These are phyloP conservation scores for Microcebus lehilahytsara DNA, from an alignment of 2,113 vertebrate genomes.

Conservation along the genomic window DNA sequence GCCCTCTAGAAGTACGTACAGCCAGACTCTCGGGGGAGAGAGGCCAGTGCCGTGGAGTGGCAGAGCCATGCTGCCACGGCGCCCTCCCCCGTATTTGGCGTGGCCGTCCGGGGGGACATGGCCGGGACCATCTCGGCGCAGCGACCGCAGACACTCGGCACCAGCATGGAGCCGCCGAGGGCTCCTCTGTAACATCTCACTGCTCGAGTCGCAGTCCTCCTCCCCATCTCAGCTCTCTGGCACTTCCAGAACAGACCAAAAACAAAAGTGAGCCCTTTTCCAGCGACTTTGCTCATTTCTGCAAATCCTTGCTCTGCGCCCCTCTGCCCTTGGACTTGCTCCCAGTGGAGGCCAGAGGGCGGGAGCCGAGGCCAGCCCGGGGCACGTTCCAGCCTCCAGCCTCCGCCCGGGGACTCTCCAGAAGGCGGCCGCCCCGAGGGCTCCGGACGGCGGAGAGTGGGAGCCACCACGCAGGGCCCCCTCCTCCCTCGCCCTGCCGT, in stretches of 20 bases:
- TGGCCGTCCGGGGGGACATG: rapidly evolving
- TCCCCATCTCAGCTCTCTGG: not conserved
- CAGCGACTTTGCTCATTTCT: not conserved
- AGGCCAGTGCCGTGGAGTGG: too few species aligned
- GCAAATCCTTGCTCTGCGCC: not conserved
- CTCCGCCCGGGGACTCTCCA: not conserved
- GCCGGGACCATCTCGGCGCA: rapidly evolving
- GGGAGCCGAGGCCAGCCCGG: not conserved
- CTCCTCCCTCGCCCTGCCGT: too few species aligned
- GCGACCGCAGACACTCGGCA: not conserved
- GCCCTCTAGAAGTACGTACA: rapidly evolving
- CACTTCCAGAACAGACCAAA: not conserved
- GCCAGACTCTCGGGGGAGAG: not conserved
- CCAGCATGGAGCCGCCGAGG: rapidly evolving
- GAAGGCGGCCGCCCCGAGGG: not conserved
- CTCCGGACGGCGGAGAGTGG: not conserved
- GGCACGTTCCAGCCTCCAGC: not conserved
- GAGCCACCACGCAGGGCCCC: not conserved
- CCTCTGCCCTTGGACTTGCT: not conserved
- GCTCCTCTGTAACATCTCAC: not conserved
- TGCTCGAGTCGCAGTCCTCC: not conserved
- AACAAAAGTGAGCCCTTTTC: not conserved
- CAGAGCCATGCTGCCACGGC: rapidly evolving
- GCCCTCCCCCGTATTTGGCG: rapidly evolving
- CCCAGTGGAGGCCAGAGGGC: not conserved